phyloP scores from a whole-genome alignment of 2,888 invertebrate species.

The Philaethria dido region DNA sequence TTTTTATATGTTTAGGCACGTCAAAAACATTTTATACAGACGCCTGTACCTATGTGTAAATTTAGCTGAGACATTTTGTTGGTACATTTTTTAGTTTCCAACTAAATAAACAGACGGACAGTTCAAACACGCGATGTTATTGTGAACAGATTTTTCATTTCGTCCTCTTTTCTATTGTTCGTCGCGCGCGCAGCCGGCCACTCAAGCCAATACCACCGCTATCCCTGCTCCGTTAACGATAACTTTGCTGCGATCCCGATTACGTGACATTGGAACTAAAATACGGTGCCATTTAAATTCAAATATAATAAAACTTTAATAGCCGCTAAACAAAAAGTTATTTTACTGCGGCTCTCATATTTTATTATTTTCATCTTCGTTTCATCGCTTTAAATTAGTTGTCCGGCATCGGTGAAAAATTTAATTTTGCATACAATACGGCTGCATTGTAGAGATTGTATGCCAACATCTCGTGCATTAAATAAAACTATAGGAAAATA shows the following conservation, averaged over 20 bases:
- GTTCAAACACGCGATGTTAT: constrained; percentile 59
- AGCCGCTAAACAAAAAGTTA: constrained; percentile 38
- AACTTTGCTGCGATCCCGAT: constrained; percentile 3
- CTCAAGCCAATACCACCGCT: constrained; percentile 17
- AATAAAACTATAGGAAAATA: background rate
- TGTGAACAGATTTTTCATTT: constrained; percentile 58
- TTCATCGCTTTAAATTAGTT: constrained; percentile 24
- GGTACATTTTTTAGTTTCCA: constrained; percentile 64
- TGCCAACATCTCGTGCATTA: constrained; percentile 26
- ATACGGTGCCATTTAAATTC: constrained; percentile 40
- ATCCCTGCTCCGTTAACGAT: background rate
- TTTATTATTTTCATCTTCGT: constrained; percentile 33
- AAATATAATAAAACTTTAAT: constrained; percentile 42
- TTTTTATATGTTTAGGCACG: constrained; percentile 49
- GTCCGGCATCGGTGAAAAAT: constrained; percentile 12
- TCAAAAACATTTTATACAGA: constrained; percentile 50
- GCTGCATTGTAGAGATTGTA: constrained; percentile 31
- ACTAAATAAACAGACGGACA: constrained; percentile 66
- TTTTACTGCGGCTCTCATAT: constrained; percentile 32
- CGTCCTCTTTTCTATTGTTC: constrained; percentile 52
- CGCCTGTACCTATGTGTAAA: constrained; percentile 49
- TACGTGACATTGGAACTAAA: constrained; percentile 39
- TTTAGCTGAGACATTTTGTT: constrained; percentile 58
- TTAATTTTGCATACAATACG: constrained; percentile 38
- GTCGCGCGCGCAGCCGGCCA: constrained; percentile 29